Evolutionary conservation across 2,888 invertebrate species (phyloP).

Genomic region (Chrysolina americana): DNA sequence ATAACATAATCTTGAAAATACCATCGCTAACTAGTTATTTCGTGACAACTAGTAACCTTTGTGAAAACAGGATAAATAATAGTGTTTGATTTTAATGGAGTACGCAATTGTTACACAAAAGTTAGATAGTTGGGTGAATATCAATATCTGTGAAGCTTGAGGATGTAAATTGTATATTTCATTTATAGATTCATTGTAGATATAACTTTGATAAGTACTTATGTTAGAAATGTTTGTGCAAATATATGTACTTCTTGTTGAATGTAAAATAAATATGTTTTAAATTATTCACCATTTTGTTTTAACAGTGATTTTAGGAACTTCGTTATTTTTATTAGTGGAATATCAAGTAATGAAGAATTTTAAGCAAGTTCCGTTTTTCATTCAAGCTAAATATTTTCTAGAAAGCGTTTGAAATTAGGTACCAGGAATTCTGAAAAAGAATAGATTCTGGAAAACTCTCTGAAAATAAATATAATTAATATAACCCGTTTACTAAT

Average conservation of each 20-base stretch:
- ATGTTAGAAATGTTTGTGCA: constrained; percentile 8
- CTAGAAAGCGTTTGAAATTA: too few species aligned
- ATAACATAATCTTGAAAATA: too few species aligned
- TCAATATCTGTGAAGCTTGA: not conserved
- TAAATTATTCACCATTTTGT: not conserved
- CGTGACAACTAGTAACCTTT: not conserved
- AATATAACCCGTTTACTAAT: too few species aligned
- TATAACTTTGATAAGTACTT: constrained; percentile 15
- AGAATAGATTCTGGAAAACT: too few species aligned
- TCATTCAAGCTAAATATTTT: too few species aligned
- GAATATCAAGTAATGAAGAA: too few species aligned
- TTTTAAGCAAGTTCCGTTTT: too few species aligned
- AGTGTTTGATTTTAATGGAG: not conserved
- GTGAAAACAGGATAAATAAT: not conserved
- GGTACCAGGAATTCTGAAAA: not conserved
- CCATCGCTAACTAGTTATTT: too few species aligned
- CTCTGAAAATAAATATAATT: too few species aligned
- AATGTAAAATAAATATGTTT: constrained; percentile 20
- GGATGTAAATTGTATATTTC: not conserved
- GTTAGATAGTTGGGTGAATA: not conserved
- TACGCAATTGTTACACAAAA: not conserved
- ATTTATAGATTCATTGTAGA: constrained; percentile 3
- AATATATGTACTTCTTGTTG: constrained; percentile 9
- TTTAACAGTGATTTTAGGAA: not conserved
- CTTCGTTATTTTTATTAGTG: too few species aligned